Conservation (phyloP, 2,888 invertebrate species). For the Hypsopygia costalis region DNA sequence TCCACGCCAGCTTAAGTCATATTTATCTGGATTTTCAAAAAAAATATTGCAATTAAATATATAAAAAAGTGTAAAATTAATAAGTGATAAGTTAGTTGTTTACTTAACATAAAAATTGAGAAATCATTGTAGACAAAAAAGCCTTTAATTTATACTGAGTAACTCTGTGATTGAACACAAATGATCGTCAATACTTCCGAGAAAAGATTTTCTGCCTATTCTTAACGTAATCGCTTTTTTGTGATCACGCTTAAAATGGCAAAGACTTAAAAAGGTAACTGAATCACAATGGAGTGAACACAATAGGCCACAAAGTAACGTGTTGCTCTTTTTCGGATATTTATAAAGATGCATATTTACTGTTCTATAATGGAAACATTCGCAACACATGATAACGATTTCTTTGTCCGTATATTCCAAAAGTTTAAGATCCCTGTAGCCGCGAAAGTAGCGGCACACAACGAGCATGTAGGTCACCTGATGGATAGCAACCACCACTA, state of each 20-base stretch:
- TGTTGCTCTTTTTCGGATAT: conserved; percentile 52
- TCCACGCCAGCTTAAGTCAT: too few relatives aligned
- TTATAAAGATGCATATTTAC: conserved; percentile 60
- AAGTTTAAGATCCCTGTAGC: too few relatives aligned
- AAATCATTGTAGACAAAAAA: too few relatives aligned
- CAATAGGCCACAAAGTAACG: conserved; percentile 71
- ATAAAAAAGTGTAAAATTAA: too few relatives aligned
- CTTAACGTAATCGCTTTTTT: conserved; percentile 63
- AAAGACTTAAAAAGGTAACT: conserved; percentile 57
- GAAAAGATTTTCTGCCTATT: conserved; percentile 55
- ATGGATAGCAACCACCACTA: too few relatives aligned
- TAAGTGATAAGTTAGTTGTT: too few relatives aligned
- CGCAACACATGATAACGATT: conserved; percentile 43
- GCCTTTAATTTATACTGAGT: conserved; percentile 2
- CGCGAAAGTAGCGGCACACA: too few relatives aligned
- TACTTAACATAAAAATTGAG: too few relatives aligned
- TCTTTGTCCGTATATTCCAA: conserved; percentile 19
- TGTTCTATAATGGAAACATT: conserved; percentile 48
- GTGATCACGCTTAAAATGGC: conserved; percentile 54
- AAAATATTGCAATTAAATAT: too few relatives aligned
- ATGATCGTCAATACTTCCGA: conserved; percentile 27
- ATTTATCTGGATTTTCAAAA: too few relatives aligned
- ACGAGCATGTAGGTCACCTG: too few relatives aligned
- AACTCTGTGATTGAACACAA: conserved; percentile 1
- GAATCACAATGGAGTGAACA: conserved; percentile 61